Evolutionary conservation across 2,888 invertebrate species (phyloP), one percentile per base, ranked within the genome.

Genomic region (Papilio protenor): DNA sequence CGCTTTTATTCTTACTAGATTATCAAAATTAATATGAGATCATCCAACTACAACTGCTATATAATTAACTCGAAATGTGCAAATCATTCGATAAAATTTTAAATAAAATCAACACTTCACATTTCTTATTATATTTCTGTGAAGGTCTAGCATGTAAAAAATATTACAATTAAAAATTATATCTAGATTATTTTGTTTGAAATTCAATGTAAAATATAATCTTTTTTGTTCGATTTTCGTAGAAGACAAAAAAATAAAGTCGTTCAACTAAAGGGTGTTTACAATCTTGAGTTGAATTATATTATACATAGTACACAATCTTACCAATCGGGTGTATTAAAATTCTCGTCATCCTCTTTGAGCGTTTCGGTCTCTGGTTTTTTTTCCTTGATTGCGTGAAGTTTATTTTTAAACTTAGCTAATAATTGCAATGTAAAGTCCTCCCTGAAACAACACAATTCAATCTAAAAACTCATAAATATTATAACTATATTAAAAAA

Each of bases 351-450:
- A 11, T 90, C 89, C 2, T 87, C 89, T 2, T 87, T 86, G 0
- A 74, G 81, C 21, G 91, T 87, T 0, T 90, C 90, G 12, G 88
- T 90, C 16, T 89, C 88, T 12, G 90, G 89, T 40, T 94, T 89
- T 82, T 96, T 96, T 83, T 96, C 96, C 83, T 96, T 97, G 0
- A 96, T 96, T 0, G 95, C 95, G 80, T 96, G 95, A 27, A 99
- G 92, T 88, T 98, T 98, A 2, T 95, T 96, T 88, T 97, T 97
- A 89, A 99, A 99, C 87, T 98, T 98, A 0, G 96, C 96, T 75
- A 99, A 91, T 59, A 99, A 90, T 75, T 96, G 93, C 76, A 98
- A 91, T 0, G 99, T 99, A 87, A 97, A 97, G 79, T 96, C 94
- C 91, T 98, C 98, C 77, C 97, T 95, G 86, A 1, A 88, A 90